Conservation (phyloP, 2,113 vertebrate genomes). For the Hydrochoerus hydrochaeris region DNA sequence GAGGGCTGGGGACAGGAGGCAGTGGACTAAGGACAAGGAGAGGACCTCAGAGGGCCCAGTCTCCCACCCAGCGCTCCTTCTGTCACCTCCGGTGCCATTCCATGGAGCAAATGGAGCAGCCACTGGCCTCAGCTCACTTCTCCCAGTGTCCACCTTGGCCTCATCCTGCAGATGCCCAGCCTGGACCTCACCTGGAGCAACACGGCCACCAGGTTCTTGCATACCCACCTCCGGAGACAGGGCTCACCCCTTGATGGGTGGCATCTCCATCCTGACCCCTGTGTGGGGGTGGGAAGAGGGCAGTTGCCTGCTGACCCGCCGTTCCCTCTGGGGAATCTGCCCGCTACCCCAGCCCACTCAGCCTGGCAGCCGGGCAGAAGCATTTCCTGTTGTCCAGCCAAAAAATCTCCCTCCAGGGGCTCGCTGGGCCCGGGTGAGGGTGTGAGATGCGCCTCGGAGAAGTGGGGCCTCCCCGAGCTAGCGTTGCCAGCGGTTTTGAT, state of each 20-base stretch:
- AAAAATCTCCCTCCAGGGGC: neutral
- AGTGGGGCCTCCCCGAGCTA: neutral
- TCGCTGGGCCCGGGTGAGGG: neutral
- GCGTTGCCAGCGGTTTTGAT: neutral
- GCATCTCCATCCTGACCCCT: neutral
- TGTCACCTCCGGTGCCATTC: neutral
- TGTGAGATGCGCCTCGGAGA: neutral
- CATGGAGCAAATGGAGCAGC: neutral
- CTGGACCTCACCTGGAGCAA: neutral
- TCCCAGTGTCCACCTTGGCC: neutral
- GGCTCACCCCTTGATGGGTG: neutral
- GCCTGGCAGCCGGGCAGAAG: neutral
- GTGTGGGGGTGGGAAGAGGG: too few species aligned
- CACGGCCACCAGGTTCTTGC: neutral
- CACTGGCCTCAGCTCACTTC: neutral
- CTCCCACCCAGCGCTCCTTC: neutral
- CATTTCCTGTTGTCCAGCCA: neutral
- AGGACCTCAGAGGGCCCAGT: neutral
- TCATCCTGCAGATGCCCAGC: neutral
- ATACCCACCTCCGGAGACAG: neutral
- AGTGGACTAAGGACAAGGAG: neutral
- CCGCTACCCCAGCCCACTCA: neutral
- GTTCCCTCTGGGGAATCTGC: neutral
- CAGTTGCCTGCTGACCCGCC: neutral
- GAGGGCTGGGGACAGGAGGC: neutral